Conservation (phyloP, 2,888 invertebrate species). For the Agonopterix arenella region DNA sequence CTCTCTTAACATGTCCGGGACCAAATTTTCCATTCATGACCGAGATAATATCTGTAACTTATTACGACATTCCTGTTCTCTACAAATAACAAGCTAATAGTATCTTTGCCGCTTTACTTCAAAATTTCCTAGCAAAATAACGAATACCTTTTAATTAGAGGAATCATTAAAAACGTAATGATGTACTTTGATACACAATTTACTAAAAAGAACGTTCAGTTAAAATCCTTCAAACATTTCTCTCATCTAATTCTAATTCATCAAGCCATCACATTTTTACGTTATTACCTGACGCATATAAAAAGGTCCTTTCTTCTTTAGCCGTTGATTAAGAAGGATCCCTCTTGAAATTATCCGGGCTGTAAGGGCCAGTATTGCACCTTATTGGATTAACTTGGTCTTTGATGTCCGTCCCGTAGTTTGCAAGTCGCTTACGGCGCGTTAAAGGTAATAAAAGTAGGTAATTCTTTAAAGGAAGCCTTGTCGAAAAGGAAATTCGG, state of each 20-base stretch:
- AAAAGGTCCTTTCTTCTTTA: constrained; percentile 33
- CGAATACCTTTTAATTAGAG: too few species aligned
- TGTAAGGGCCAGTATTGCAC: constrained; percentile 51
- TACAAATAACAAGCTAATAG: too few species aligned
- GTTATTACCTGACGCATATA: constrained; percentile 53
- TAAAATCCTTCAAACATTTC: constrained; percentile 3
- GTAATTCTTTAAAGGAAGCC: constrained; percentile 56
- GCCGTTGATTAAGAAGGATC: constrained; percentile 50
- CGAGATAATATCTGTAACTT: too few species aligned
- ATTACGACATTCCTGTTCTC: too few species aligned
- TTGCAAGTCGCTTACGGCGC: constrained; percentile 46
- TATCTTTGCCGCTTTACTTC: too few species aligned
- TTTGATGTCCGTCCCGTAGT: constrained; percentile 59
- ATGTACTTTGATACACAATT: neutral
- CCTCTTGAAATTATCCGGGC: constrained; percentile 51
- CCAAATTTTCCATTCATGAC: too few species aligned
- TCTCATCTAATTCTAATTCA: constrained; percentile 45
- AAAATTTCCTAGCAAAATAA: too few species aligned
- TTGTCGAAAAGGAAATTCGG: constrained; percentile 46
- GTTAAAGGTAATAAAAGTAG: constrained; percentile 61
- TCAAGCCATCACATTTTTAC: constrained; percentile 36
- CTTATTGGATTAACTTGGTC: constrained; percentile 66
- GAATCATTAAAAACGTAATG: too few species aligned
- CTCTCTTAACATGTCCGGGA: too few species aligned
- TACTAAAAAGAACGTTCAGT: neutral